phyloP scores from a whole-genome alignment of 2,797 vertebrate species.

The Melanotaenia parkinsoni region DNA sequence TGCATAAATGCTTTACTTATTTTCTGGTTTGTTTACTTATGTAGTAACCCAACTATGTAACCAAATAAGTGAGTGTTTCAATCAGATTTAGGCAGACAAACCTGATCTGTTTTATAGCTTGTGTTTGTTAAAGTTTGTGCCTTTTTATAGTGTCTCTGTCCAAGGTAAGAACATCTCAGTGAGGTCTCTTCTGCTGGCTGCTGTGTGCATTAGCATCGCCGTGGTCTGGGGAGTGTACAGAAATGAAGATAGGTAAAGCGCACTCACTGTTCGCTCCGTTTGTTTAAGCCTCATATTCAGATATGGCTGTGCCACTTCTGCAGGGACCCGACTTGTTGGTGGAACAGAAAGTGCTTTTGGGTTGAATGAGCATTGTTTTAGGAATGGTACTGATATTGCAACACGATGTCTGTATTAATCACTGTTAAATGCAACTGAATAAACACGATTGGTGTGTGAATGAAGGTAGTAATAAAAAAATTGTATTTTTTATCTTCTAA shows the following conservation, averaged over 20 bases:
- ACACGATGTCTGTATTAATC: too few relatives aligned
- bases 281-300: neutral
- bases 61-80: too few relatives aligned
- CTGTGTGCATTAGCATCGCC: conserved; percentile 85
- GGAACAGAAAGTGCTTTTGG: neutral
- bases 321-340: neutral
- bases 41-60: too few relatives aligned
- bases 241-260: conserved; percentile 91
- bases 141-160: conserved; percentile 81
- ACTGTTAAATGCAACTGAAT: too few relatives aligned
- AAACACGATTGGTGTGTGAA: too few relatives aligned
- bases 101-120: neutral
- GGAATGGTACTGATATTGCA: neutral
- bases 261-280: neutral
- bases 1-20: too few relatives aligned
- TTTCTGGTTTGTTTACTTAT: too few relatives aligned
- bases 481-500: too few relatives aligned
- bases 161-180: conserved; percentile 82
- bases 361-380: neutral
- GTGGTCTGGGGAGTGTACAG: conserved; percentile 93
- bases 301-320: neutral
- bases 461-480: too few relatives aligned
- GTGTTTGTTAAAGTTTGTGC: neutral
- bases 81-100: neutral
- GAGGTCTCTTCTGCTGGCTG: conserved; percentile 87